These are phyloP conservation scores for Thymelicus acteon DNA, from an alignment of 2,888 invertebrate genomes.

Conservation along the genomic window DNA sequence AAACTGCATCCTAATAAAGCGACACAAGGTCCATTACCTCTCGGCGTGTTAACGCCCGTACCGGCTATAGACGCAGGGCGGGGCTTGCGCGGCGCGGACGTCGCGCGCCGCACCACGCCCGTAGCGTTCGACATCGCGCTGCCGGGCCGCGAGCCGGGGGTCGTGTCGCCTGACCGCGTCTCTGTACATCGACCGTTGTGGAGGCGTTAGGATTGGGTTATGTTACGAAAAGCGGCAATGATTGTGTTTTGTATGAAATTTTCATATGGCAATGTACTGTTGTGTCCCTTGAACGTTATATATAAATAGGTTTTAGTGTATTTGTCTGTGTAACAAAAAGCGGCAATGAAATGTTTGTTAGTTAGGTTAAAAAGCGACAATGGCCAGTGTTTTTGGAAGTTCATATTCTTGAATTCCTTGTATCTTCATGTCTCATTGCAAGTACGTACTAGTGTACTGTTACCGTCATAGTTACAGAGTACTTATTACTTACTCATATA, in stretches of 20 bases:
- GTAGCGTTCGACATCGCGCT: slow-evolving; percentile 90
- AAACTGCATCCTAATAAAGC: slow-evolving; percentile 34
- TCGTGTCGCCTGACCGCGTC: slow-evolving; percentile 90
- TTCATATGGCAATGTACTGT: background rate
- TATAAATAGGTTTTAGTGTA: no score
- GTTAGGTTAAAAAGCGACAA: no score
- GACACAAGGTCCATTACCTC: slow-evolving; percentile 58
- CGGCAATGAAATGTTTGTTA: no score
- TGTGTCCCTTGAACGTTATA: background rate
- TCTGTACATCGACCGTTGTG: slow-evolving; percentile 67
- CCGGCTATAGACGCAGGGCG: slow-evolving; percentile 93
- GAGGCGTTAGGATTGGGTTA: background rate
- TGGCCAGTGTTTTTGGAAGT: no score
- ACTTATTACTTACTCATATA: no score
- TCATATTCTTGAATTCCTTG: no score
- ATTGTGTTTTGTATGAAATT: background rate
- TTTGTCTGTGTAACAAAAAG: no score
- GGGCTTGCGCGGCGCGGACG: slow-evolving; percentile 87
- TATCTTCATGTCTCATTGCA: no score
- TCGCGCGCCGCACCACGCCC: slow-evolving; percentile 87
- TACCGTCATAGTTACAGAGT: no score
- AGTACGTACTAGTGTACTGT: no score
- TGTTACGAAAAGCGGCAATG: background rate
- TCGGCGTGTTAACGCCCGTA: slow-evolving; percentile 89
- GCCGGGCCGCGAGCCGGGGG: slow-evolving; percentile 92